A percentile compares a stretch with the other conserved stretches of the same genome.
phyloP scores from a whole-genome alignment of 2,888 invertebrate species.

The Fragum fragum region DNA sequence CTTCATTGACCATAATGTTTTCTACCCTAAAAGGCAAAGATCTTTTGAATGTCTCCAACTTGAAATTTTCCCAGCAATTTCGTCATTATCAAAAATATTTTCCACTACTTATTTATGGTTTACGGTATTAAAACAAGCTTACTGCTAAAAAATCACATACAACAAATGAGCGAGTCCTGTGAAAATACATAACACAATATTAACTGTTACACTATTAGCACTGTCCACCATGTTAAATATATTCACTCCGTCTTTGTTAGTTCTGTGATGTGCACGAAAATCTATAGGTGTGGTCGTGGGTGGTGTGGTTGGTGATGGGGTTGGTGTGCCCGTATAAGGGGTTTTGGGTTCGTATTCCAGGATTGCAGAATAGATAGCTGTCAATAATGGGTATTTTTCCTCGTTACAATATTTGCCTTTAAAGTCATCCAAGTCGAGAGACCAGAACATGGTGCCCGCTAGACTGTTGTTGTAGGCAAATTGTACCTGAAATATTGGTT shows the following conservation, averaged over 20 bases:
- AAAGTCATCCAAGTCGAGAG: constrained; percentile 82
- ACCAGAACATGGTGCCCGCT: constrained; percentile 83
- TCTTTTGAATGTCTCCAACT: no score
- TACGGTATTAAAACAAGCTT: no score
- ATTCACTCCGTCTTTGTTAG: constrained; percentile 58
- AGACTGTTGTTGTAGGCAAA: constrained; percentile 92
- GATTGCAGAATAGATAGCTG: constrained; percentile 66
- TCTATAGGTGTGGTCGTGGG: constrained; percentile 56
- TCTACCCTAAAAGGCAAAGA: neutral
- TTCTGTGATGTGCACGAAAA: constrained; percentile 52
- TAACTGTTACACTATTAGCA: neutral
- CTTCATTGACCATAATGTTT: neutral
- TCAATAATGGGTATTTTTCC: constrained; percentile 77
- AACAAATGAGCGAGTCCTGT: neutral
- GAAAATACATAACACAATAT: neutral
- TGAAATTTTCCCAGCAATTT: no score
- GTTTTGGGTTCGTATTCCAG: constrained; percentile 27
- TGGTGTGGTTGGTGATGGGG: constrained; percentile 32
- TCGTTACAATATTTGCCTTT: constrained; percentile 75
- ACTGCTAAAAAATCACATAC: neutral
- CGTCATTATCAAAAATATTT: no score
- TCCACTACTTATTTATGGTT: no score
- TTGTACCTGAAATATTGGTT: constrained; percentile 88
- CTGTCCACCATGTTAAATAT: constrained; percentile 32
- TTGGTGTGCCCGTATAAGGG: neutral